Evolutionary conservation across 2,797 vertebrate species (phyloP), one percentile per base, ranked within the genome.

Genomic region (Gouania willdenowi): DNA sequence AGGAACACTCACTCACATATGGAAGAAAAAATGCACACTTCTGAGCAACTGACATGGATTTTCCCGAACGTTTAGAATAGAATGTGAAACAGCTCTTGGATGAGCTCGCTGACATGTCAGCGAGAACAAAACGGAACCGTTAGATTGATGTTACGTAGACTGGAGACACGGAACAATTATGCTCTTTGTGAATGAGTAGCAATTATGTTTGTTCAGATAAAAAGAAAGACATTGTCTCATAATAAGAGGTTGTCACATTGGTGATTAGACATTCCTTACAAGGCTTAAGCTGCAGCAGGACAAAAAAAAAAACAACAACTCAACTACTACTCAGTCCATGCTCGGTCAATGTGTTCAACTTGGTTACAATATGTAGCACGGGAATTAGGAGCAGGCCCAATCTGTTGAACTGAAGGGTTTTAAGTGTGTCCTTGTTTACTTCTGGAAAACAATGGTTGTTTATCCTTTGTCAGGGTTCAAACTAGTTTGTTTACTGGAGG

Each of bases 191-290:
- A 23, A 46, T 39, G 29, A 26, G n/a, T 33, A 31, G 38, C 34
- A 51, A 70, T 66, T 52, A 17, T 38, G 41, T 77, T 73, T 66
- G 68, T 65, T 80, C 62, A 35, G 61, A 71, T 70, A 71, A 81
- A 87, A 80, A 80, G 79, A 83, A 84, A 84, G 55, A 39, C 55
- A 64, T 79, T 54, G 34, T 52, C 43, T 52, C 62, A 60, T 87
- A 82, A 83, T 81, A 45, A 74, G 52, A 56, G 55, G 67, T 65
- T 86, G 82, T 84, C 79, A 83, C 60, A 62, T 62, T 56, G 41
- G 44, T 75, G 71, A 84, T 83, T 82, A 76, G 50, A 66, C 69
- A 61, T 45, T 73, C 64, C 57, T 61, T 67, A 71, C 11, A 17
- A 51, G 32, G 45, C 55, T 61, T 47, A 53, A 71, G 66, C 52